Conservation (phyloP, 2,113 vertebrate genomes). For the Cervus canadensis region DNA sequence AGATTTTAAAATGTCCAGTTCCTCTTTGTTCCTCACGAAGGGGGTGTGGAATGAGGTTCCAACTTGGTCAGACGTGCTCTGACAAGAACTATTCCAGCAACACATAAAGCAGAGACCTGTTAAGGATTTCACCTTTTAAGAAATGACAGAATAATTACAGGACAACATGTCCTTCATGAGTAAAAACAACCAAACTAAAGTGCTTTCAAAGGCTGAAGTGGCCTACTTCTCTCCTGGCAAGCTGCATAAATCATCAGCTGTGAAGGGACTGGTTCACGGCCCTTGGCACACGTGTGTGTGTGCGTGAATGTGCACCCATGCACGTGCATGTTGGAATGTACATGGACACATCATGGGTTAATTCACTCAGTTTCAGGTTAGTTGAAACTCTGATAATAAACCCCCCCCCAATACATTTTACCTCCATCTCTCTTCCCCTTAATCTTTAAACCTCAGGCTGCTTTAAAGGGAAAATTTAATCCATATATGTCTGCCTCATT, state of each 20-base stretch:
- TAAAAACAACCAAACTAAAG: constrained; percentile 81
- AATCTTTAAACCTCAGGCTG: constrained; percentile 74
- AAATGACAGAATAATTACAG: constrained; percentile 86
- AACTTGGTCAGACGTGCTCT: constrained; percentile 64
- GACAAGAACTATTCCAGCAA: constrained; percentile 66
- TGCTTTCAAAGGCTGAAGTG: constrained; percentile 81
- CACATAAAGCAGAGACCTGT: constrained; percentile 75
- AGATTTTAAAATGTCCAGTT: constrained; percentile 71
- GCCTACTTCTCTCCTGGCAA: constrained; percentile 81
- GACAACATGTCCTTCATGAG: constrained; percentile 83
- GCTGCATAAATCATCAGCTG: constrained; percentile 81
- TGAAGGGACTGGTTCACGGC: constrained; percentile 62
- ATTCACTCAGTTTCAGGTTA: background rate
- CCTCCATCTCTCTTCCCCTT: constrained; percentile 49
- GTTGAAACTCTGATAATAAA: constrained; percentile 39
- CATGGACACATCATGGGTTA: constrained; percentile 32
- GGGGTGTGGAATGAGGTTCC: constrained; percentile 65
- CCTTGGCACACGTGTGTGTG: background rate
- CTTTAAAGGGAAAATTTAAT: constrained; percentile 75
- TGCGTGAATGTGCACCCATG: accelerated
- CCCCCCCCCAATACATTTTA: constrained; percentile 5
- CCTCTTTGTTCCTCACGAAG: constrained; percentile 70
- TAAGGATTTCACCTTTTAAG: constrained; percentile 83
- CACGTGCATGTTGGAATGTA: background rate
- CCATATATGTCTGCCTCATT: constrained; percentile 73